Base-by-base conservation (phyloP, 2,888 invertebrate genomes). In the Aspidiotus destructor region DNA sequence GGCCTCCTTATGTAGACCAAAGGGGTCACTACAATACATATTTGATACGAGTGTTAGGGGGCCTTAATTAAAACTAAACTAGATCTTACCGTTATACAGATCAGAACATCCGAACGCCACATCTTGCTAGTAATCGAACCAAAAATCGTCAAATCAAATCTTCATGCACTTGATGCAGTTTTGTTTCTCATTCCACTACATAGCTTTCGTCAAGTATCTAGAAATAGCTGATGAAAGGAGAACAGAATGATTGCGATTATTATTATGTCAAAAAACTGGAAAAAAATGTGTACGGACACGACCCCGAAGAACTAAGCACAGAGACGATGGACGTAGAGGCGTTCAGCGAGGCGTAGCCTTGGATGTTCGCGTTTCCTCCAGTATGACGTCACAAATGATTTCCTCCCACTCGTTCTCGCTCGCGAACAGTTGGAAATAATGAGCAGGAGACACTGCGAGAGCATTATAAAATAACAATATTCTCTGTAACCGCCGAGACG, bases 261-360 rank as follows among this genome's bases (percentile, higher is more conserved):
- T 13, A 16, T 54, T 17, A 54, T 15, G 55, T n/a, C 16, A 54
- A 17, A 54, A 54, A 9, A 54, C 13, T 54, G 15, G 13, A 54
- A 54, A 54, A 52, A 52, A 13, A n/a, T 52, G n/a, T 15, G 28
- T 28, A 28, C 28, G 28, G 28, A 28, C 28, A 28, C 13, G 52
- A 52, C 13, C 40, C 41, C 28, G 52, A 17, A 62, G 52, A 17
- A 48, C 48, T 52, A 62, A 62, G 44, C 28, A 62, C 44, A 60
- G 44, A 62, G n/a, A 28, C 44, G 48, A 48, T 40, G 62, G 52
- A 48, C 48, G 53, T 53, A 63, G 53, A 63, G 63, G 63, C 63
- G 63, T 63, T 63, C 53, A 63, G 63, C 63, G 63, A 63, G 63
- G 63, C 63, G 63, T 63, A 63, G 63, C 63, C 63, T 63, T 63